Evolutionary conservation across 2,113 vertebrate genomes (phyloP), one percentile per base, ranked within the genome.

Genomic region (human): DNA sequence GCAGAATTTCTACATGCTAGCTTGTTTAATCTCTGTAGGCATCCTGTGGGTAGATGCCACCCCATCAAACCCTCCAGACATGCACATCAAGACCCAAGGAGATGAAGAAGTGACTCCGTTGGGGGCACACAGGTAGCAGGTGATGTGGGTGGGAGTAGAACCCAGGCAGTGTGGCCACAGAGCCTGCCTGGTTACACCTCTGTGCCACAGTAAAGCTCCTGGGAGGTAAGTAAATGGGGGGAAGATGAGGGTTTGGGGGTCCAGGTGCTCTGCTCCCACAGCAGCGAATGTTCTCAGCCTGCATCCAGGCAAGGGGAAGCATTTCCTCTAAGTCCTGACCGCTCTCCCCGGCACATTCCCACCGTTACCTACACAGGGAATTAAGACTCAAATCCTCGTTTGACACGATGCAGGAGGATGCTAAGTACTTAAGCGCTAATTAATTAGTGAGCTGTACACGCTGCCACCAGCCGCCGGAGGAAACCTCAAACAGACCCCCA

Each of bases 351-450:
- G 55, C 90, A 78, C 90, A 40, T 64, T 79, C 92, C 92, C 92
- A 75, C 96, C 87, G 11, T 96, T 93, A 98, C 98, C 98, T 98
- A 98, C 94, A 93, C 92, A 94, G 96, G 97, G 98, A 98, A 98
- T 98, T 98, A 98, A 97, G 97, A 97, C 98, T 97, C 97, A 97
- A 97, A 98, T 98, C 98, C 98, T 97, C 97, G 5, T 96, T 98
- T 98, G 98, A 98, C 98, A 97, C 78, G 84, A 98, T 96, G 96
- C 97, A 95, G 97, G 90, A 96, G 95, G 97, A 97, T 97, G 98
- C 98, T 98, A 97, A 98, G 97, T 95, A 97, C 98, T 98, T 98
- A 98, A 98, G 98, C 97, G 8, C 96, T 97, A 97, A 98, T 98
- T 98, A 98, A 98, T 98, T 98, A 98, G 97, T 45, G 90, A 97